Conservation (phyloP, 1,140 invertebrate species). For the Littorina saxatilis region DNA sequence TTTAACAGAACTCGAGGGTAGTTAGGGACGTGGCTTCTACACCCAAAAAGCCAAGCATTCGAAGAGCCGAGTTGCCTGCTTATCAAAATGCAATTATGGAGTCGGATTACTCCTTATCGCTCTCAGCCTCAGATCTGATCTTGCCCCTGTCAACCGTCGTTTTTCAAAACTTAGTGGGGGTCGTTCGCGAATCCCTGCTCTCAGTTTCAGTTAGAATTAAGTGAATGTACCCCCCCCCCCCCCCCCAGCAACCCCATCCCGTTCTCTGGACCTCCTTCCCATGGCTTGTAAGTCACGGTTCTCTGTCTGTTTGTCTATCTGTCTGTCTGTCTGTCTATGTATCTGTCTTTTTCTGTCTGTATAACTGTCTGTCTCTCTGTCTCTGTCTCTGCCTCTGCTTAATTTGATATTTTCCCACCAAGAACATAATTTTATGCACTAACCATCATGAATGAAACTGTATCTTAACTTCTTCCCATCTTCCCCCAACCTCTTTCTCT, state of each 20-base stretch:
- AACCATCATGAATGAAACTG: no score
- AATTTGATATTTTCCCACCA: no score
- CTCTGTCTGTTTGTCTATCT: no score
- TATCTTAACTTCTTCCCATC: no score
- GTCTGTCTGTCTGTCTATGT: conserved; percentile 8
- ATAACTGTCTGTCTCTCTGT: background rate
- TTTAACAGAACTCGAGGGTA: background rate
- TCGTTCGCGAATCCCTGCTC: background rate
- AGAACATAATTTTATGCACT: no score
- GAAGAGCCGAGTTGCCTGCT: conserved; percentile 1
- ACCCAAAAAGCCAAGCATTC: background rate
- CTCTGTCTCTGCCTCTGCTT: background rate
- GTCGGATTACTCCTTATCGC: conserved; percentile 29
- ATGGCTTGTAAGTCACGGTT: no score
- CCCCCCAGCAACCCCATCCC: background rate
- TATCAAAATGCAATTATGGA: conserved; percentile 30
- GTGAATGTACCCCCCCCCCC: background rate
- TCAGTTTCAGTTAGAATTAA: background rate
- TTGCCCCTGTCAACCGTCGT: conserved; percentile 11
- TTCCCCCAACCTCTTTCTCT: no score
- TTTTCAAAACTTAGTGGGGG: conserved; percentile 16
- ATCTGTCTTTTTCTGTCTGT: conserved; percentile 10
- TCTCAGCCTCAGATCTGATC: conserved; percentile 5
- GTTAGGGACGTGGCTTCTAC: background rate
- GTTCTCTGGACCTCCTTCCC: background rate